Conservation (phyloP, 2,797 vertebrate species). For the Salarias fasciatus region DNA sequence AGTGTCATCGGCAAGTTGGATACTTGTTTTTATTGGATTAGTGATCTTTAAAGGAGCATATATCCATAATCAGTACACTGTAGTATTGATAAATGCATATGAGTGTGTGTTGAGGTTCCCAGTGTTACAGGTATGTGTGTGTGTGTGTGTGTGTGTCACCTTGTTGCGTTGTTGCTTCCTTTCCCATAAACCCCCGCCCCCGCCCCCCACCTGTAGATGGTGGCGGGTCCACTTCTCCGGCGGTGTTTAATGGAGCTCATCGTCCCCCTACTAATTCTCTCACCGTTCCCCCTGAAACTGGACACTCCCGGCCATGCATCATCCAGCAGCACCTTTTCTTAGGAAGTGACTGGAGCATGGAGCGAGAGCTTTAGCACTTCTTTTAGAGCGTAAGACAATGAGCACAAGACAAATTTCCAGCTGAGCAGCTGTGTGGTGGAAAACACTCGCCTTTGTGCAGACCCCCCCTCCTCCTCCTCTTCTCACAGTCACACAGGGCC, state of each 20-base stretch:
- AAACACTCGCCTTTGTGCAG: slow-evolving; percentile 57
- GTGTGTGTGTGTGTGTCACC: too few relatives aligned
- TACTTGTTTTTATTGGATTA: too few relatives aligned
- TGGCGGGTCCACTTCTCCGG: slow-evolving; percentile 76
- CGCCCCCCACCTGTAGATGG: slow-evolving; percentile 53
- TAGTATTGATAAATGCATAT: too few relatives aligned
- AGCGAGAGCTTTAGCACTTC: slow-evolving; percentile 57
- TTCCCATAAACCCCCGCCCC: background rate
- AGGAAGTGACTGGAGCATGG: slow-evolving; percentile 81
- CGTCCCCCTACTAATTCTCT: slow-evolving; percentile 72
- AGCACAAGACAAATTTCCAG: slow-evolving; percentile 47
- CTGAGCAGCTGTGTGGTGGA: slow-evolving; percentile 66
- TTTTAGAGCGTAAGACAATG: slow-evolving; percentile 57
- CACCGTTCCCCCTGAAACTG: slow-evolving; percentile 83
- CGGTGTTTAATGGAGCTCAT: slow-evolving; percentile 86
- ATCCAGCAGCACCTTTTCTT: slow-evolving; percentile 81
- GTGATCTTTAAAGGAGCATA: too few relatives aligned
- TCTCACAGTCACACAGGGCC: slow-evolving; percentile 49
- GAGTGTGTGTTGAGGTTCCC: too few relatives aligned
- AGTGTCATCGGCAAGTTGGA: too few relatives aligned
- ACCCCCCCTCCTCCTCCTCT: slow-evolving; percentile 1
- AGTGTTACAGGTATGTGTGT: too few relatives aligned
- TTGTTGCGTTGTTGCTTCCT: background rate
- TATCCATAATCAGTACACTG: too few relatives aligned
- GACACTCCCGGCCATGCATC: slow-evolving; percentile 81